phyloP scores from a whole-genome alignment of 2,113 vertebrate species.

The Setophaga coronata region DNA sequence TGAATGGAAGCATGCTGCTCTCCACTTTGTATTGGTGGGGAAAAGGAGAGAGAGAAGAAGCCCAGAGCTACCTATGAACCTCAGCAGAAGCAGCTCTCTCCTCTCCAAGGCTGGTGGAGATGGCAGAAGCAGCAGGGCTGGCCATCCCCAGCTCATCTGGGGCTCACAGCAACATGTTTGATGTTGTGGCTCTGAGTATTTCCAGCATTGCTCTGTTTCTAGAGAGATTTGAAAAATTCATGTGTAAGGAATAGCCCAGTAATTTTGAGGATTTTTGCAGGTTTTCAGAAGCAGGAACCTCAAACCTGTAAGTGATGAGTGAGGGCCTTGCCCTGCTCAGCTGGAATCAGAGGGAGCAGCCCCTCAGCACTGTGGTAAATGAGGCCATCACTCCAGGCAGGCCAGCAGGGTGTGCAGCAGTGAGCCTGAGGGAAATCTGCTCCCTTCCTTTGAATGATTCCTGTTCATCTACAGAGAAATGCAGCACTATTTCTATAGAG shows the following conservation, averaged over 20 bases:
- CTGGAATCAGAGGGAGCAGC: not conserved
- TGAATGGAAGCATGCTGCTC: not conserved
- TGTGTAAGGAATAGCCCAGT: not conserved
- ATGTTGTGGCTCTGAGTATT: not conserved
- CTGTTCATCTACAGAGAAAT: not conserved
- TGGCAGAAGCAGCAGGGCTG: not conserved
- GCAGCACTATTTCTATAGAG: not conserved
- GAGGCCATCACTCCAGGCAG: constrained; percentile 36
- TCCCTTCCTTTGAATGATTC: not conserved
- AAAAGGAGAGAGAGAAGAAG: not conserved
- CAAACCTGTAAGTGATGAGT: not conserved
- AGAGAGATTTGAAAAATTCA: not conserved
- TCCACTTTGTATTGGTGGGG: not conserved
- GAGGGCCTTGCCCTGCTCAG: not conserved
- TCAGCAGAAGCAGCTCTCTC: not conserved
- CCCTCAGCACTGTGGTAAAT: constrained; percentile 37
- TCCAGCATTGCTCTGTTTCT: not conserved
- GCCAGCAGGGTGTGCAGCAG: not conserved
- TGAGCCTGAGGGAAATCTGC: constrained; percentile 38
- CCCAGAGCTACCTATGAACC: not conserved
- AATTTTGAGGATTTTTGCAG: not conserved
- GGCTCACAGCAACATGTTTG: not conserved
- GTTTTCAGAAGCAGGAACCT: not conserved
- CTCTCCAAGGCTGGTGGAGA: not conserved
- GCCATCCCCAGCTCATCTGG: not conserved